These are phyloP conservation scores for Intellagama lesueurii DNA, from an alignment of 2,797 vertebrate genomes.

Conservation along the genomic window DNA sequence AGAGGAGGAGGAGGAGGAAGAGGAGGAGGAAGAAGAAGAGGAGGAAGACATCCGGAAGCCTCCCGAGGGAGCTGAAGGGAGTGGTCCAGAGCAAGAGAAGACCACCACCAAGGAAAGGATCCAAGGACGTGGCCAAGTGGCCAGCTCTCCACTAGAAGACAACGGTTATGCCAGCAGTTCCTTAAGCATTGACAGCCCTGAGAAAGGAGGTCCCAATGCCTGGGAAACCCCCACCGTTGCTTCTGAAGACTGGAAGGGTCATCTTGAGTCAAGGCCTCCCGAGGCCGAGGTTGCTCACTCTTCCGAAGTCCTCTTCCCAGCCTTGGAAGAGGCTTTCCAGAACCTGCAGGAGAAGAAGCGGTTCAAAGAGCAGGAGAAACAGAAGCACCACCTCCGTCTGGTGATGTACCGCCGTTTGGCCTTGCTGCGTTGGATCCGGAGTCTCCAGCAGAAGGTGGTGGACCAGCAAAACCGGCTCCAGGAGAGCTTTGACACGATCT, in stretches of 20 bases:
- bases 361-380: conserved; percentile 95
- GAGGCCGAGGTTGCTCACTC: conserved; percentile 41
- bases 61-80: conserved; percentile 89
- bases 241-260: conserved; percentile 45
- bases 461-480: conserved; percentile 96
- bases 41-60: conserved; percentile 87
- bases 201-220: conserved; percentile 60
- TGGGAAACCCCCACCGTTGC: conserved; percentile 59
- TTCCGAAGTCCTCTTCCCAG: conserved; percentile 71
- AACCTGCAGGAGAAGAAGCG: conserved; percentile 90
- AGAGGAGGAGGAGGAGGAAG: conserved; percentile 74
- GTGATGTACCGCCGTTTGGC: conserved; percentile 97
- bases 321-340: conserved; percentile 87
- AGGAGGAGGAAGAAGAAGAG: conserved; percentile 60
- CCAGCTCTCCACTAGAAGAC: conserved; percentile 85
- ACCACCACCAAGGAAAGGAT: accelerated
- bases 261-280: accelerated
- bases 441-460: conserved; percentile 87
- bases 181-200: conserved; percentile 83
- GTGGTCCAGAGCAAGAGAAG: conserved; percentile 69
- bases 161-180: conserved; percentile 87
- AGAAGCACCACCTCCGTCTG: conserved; percentile 94
- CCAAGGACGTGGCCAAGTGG: conserved; percentile 66
- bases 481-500: conserved; percentile 95
- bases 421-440: conserved; percentile 93